Percentiles rank a stretch among this genome's conserved stretches.
Conservation (phyloP, 2,113 vertebrate species). For the Tretioscincus oriximinensis region DNA sequence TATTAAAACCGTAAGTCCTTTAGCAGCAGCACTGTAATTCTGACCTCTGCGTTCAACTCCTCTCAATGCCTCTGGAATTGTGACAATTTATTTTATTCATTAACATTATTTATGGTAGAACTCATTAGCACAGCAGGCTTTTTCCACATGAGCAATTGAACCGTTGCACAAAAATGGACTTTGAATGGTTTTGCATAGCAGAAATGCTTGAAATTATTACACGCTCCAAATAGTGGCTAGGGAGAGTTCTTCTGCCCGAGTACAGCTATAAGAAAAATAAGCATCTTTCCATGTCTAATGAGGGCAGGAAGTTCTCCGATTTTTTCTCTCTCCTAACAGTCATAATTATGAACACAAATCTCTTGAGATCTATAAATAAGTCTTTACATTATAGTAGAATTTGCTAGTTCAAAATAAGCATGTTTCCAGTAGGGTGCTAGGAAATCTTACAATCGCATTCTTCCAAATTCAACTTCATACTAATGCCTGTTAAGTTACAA, state of each 20-base stretch:
- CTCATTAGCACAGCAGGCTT: conserved; percentile 23
- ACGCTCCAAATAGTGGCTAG: conserved; percentile 25
- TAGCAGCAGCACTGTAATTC: neutral
- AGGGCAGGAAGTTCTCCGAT: conserved; percentile 27
- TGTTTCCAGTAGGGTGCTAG: conserved; percentile 51
- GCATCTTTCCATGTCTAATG: conserved; percentile 32
- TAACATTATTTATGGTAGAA: conserved; percentile 16
- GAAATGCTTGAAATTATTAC: conserved; percentile 27
- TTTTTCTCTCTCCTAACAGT: neutral
- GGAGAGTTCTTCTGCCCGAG: neutral
- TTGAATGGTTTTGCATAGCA: conserved; percentile 14
- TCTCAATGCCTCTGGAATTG: neutral
- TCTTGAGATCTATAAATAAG: conserved; percentile 51
- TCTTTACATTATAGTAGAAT: conserved; percentile 49
- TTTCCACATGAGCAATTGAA: conserved; percentile 2
- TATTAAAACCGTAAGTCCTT: neutral
- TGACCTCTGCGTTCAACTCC: neutral
- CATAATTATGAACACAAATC: conserved; percentile 56
- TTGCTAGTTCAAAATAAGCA: conserved; percentile 59
- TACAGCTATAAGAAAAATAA: conserved; percentile 25
- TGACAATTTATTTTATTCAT: conserved; percentile 27
- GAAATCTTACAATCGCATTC: conserved; percentile 54
- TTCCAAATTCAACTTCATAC: conserved; percentile 45
- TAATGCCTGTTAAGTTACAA: conserved; percentile 45
- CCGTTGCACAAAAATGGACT: conserved; percentile 14